Percentiles rank a stretch among this genome's conserved stretches.
phyloP scores from a whole-genome alignment of 2,113 vertebrate species.

The Toxostoma redivivum region DNA sequence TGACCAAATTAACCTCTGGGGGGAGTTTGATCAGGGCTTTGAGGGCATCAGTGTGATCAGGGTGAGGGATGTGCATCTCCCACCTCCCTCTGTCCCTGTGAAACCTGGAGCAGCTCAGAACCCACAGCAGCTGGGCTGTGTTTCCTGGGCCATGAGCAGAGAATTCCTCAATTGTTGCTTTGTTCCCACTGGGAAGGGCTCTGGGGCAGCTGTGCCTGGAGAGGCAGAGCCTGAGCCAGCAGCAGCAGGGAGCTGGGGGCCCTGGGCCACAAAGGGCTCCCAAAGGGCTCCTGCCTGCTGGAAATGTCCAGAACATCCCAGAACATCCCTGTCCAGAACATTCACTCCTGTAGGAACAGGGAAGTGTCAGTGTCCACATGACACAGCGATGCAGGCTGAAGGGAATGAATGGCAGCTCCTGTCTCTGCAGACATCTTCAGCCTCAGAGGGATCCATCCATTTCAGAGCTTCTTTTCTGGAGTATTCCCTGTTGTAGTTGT shows the following conservation, averaged over 20 bases:
- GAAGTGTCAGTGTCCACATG: not conserved
- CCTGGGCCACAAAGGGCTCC: not conserved
- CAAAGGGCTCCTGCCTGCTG: not conserved
- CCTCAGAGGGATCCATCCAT: not conserved
- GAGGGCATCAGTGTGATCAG: not conserved
- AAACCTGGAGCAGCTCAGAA: too few relatives aligned
- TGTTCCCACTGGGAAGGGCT: not conserved
- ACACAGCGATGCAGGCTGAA: not conserved
- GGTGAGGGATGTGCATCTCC: not conserved
- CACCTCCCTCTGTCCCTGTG: not conserved
- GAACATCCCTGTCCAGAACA: too few relatives aligned
- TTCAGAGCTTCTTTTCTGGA: not conserved
- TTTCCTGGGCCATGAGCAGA: not conserved
- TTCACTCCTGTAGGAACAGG: not conserved
- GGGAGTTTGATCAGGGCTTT: not conserved
- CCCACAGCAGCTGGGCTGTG: not conserved
- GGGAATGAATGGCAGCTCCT: not conserved
- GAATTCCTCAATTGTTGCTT: not conserved
- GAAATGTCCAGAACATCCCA: not conserved
- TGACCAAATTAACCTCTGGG: not conserved
- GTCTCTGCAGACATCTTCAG: not conserved
- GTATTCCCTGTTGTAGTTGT: not conserved
- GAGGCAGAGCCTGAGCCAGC: not conserved
- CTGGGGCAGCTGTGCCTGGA: not conserved
- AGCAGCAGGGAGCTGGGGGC: not conserved